Evolutionary conservation across 2,888 invertebrate genomes (phyloP).

Genomic region (Tortrix viridana): DNA sequence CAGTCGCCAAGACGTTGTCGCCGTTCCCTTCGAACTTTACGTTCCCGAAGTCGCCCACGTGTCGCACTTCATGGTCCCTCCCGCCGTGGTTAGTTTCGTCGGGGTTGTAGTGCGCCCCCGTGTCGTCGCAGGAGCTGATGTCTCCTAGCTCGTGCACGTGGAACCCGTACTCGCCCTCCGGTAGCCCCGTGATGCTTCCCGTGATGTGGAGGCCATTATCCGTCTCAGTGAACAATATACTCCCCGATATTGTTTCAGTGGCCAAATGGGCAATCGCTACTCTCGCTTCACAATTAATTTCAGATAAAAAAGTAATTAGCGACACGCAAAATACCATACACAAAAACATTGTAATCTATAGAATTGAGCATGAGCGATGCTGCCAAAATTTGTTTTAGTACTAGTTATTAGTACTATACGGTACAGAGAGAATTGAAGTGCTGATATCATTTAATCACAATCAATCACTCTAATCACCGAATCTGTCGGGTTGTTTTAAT

Average conservation of each 20-base stretch:
- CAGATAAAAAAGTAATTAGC: constrained; percentile 29
- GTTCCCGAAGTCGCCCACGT: constrained; percentile 91
- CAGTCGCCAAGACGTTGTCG: constrained; percentile 66
- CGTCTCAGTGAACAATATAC: constrained; percentile 73
- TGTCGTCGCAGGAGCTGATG: constrained; percentile 77
- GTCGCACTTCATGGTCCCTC: constrained; percentile 82
- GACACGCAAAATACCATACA: constrained; percentile 11
- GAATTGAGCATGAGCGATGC: not conserved
- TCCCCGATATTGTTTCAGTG: constrained; percentile 55
- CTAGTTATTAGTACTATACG: not conserved
- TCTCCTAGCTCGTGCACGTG: constrained; percentile 86
- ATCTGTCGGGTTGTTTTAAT: too few species aligned
- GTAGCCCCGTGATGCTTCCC: constrained; percentile 81
- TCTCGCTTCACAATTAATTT: constrained; percentile 41
- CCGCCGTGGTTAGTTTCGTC: constrained; percentile 86
- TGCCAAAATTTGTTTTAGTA: constrained; percentile 4
- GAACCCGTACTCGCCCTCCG: constrained; percentile 84
- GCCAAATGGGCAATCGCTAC: constrained; percentile 59
- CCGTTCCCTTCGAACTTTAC: constrained; percentile 78
- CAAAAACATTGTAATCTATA: constrained; percentile 36
- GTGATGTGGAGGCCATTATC: constrained; percentile 72
- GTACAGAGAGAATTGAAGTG: constrained; percentile 13
- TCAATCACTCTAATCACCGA: constrained; percentile 9
- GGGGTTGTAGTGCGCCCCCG: constrained; percentile 89
- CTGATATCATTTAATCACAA: constrained; percentile 17